Percentiles rank a stretch among this genome's conserved stretches.
Evolutionary conservation across 2,888 invertebrate genomes (phyloP).

Genomic region (Rhogogaster chlorosoma): DNA sequence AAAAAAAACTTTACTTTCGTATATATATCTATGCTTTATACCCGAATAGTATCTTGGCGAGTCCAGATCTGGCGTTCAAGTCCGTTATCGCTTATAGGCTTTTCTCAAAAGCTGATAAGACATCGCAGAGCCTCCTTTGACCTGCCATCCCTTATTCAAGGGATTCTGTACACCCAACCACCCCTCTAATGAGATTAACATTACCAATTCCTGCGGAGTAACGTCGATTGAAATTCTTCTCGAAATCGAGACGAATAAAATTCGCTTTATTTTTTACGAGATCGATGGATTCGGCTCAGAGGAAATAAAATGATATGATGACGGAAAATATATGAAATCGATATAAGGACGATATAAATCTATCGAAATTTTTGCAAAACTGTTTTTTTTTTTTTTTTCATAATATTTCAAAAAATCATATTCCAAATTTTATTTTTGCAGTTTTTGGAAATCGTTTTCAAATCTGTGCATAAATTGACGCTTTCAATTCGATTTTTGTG

Average conservation of each 20-base stretch:
- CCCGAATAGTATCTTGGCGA: not conserved
- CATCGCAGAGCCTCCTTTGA: constrained; percentile 6
- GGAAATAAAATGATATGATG: not conserved
- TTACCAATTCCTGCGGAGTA: not conserved
- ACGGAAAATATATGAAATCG: no score
- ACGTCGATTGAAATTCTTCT: not conserved
- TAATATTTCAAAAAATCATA: no score
- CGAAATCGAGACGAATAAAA: not conserved
- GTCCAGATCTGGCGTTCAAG: not conserved
- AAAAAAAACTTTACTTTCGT: no score
- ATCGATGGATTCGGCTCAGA: not conserved
- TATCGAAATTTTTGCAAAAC: no score
- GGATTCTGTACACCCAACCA: not conserved
- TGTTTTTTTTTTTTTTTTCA: no score
- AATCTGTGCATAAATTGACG: no score
- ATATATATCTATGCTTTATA: not conserved
- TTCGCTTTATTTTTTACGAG: not conserved
- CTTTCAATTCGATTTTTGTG: no score
- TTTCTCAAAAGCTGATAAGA: constrained; percentile 32
- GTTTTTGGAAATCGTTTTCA: no score
- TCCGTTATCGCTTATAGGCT: constrained; percentile 39
- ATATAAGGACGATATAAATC: no score
- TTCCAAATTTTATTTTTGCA: no score
- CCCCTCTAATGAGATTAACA: constrained; percentile 25
- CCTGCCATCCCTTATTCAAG: constrained; percentile 36